These are phyloP conservation scores for Brachionus calyciflorus DNA, from an alignment of 1,140 invertebrate species.

Conservation along the genomic window DNA sequence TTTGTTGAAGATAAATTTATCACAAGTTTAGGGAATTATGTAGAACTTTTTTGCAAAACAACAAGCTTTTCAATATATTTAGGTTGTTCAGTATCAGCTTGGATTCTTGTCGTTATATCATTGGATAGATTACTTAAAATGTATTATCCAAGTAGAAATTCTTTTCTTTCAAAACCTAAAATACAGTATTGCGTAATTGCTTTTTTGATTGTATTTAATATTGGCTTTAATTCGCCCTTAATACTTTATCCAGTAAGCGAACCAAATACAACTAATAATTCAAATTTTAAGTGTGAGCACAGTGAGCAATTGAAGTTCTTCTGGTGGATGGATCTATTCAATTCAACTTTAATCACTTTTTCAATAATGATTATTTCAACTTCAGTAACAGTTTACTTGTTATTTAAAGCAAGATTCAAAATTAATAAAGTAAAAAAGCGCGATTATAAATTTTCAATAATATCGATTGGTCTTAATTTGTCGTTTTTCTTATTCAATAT, in stretches of 20 bases:
- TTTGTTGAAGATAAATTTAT: neutral
- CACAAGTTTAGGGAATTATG: neutral
- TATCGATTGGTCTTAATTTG: neutral
- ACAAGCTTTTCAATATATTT: neutral
- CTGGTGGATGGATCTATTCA: neutral
- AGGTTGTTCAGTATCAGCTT: neutral
- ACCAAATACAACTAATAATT: neutral
- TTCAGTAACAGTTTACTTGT: neutral
- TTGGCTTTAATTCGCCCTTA: neutral
- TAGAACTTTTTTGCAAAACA: neutral
- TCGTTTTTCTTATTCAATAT: neutral
- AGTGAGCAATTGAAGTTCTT: neutral
- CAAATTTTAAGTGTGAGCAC: neutral
- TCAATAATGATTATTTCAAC: neutral
- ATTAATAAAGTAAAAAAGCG: neutral
- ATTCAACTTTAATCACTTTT: neutral
- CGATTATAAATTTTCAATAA: neutral
- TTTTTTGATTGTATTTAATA: neutral
- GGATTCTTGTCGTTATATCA: neutral
- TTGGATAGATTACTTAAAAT: neutral
- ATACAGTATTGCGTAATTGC: neutral
- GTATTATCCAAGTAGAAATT: neutral
- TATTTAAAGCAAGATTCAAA: neutral
- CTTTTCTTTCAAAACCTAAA: neutral
- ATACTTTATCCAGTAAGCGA: neutral